Evolutionary conservation across 2,797 vertebrate genomes (phyloP).

Genomic region (Anguilla obscura): DNA sequence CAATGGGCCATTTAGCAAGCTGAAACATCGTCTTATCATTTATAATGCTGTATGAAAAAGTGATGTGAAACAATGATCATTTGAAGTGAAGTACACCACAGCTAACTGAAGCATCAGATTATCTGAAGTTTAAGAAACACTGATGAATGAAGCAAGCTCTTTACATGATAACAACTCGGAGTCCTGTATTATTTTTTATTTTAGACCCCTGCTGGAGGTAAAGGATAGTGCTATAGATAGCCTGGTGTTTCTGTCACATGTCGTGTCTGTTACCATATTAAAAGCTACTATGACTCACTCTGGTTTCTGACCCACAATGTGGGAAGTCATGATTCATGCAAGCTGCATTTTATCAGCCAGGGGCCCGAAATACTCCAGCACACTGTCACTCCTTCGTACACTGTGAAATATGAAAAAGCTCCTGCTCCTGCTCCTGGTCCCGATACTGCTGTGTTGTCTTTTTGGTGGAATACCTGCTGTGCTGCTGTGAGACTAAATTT

Average conservation of each 20-base stretch:
- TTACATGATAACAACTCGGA: background rate
- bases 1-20: background rate
- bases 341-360: constrained; percentile 72
- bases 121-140: background rate
- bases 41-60: background rate
- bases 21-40: background rate
- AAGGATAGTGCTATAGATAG: constrained; percentile 65
- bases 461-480: constrained; percentile 16
- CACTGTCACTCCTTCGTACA: constrained; percentile 53
- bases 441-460: background rate
- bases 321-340: constrained; percentile 83
- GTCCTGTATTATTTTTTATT: background rate
- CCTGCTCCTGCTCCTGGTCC: background rate
- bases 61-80: background rate
- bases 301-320: constrained; percentile 75
- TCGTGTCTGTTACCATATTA: constrained; percentile 75
- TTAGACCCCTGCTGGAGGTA: constrained; percentile 13
- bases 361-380: constrained; percentile 71
- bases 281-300: constrained; percentile 75
- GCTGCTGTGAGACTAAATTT: constrained; percentile 32
- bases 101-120: background rate
- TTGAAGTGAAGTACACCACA: background rate
- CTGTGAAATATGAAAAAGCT: constrained; percentile 53
- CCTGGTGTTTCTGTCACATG: constrained; percentile 67
- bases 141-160: background rate